Evolutionary conservation across 2,888 invertebrate genomes (phyloP).

Genomic region (Macrophya annulata): DNA sequence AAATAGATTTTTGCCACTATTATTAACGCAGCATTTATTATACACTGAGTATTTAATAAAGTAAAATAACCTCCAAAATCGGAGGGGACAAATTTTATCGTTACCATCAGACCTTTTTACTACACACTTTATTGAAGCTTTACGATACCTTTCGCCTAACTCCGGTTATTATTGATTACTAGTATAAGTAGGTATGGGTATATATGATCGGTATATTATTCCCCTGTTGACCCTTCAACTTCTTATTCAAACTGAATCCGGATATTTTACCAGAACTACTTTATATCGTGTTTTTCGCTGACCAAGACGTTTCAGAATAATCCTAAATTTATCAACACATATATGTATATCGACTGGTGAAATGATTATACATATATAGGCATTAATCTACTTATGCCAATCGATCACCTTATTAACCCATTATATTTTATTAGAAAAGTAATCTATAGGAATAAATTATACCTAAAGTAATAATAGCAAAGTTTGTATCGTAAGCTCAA

Average conservation of each 20-base stretch:
- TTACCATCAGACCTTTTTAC: neutral
- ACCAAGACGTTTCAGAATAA: too few species aligned
- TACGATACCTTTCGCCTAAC: neutral
- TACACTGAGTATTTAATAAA: neutral
- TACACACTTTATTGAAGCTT: slow-evolving; percentile 5
- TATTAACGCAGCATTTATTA: neutral
- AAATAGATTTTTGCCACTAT: neutral
- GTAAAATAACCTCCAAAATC: neutral
- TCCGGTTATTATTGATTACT: slow-evolving; percentile 18
- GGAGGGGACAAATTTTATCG: slow-evolving; percentile 13
- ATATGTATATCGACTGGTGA: too few species aligned
- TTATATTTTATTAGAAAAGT: neutral
- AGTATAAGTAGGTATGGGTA: neutral
- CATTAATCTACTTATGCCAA: neutral
- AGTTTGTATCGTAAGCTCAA: neutral
- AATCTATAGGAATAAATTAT: slow-evolving; percentile 7
- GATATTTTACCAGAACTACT: neutral
- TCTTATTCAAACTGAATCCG: neutral
- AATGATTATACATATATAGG: too few species aligned
- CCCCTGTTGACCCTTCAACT: neutral
- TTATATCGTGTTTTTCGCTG: too few species aligned
- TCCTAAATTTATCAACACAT: neutral
- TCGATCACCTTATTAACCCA: neutral
- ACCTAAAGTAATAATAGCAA: neutral
- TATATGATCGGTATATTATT: slow-evolving; percentile 6